A percentile compares a stretch with the other conserved stretches of the same genome.
phyloP scores from a whole-genome alignment of 2,888 invertebrate species.

The Hemistola chrysoprasaria region DNA sequence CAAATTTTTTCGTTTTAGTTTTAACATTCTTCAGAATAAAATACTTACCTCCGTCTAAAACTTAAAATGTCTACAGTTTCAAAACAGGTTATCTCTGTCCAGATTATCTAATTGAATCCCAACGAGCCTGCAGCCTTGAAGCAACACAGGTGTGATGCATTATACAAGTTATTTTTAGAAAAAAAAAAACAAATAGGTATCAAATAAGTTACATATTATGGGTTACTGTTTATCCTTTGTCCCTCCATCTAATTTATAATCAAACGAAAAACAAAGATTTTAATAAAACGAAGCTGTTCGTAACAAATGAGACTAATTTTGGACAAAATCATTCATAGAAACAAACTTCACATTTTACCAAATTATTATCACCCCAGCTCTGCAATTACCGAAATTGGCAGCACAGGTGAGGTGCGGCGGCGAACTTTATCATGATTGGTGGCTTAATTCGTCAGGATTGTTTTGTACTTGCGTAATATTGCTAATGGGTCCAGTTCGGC shows the following conservation, averaged over 20 bases:
- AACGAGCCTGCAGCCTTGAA: constrained; percentile 5
- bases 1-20: too few relatives aligned
- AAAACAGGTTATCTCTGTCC: constrained; percentile 5
- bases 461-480: constrained; percentile 1
- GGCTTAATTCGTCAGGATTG: constrained; percentile 22
- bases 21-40: too few relatives aligned
- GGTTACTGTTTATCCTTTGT: too few relatives aligned
- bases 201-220: too few relatives aligned
- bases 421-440: constrained; percentile 11
- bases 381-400: not conserved
- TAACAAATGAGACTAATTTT: too few relatives aligned
- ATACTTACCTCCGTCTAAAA: too few relatives aligned
- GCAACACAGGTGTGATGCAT: constrained; percentile 7
- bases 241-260: too few relatives aligned
- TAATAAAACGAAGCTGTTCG: too few relatives aligned
- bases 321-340: too few relatives aligned
- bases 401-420: constrained; percentile 9
- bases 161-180: constrained; percentile 11
- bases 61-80: not conserved
- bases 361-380: not conserved
- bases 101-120: constrained; percentile 6
- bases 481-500: constrained; percentile 29
- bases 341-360: too few relatives aligned
- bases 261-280: too few relatives aligned
- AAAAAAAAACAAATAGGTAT: not conserved